Conservation (phyloP, 2,113 vertebrate species). For the Telmatochromis brichardi region DNA sequence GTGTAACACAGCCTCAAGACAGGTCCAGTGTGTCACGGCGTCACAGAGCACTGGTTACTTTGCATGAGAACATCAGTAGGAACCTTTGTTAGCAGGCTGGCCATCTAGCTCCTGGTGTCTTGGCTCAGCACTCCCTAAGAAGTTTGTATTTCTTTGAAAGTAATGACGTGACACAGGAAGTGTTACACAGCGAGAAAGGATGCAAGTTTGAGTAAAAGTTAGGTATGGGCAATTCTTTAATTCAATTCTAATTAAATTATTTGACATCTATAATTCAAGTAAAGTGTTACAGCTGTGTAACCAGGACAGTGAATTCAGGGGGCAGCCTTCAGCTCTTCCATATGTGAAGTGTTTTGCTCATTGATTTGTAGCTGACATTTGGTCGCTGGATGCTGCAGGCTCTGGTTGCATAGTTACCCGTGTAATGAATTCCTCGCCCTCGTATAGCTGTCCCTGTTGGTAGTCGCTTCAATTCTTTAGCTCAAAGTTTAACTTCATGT, state of each 20-base stretch:
- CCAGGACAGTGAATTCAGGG: not conserved
- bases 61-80: not conserved
- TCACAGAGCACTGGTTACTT: not conserved
- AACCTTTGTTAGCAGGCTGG: not conserved
- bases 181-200: conserved; percentile 2
- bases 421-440: not conserved
- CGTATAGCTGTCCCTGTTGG: not conserved
- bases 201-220: not conserved
- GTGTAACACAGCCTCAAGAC: not conserved
- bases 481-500: not conserved
- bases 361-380: not conserved
- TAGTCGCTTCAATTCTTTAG: not conserved
- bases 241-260: not conserved
- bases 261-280: not conserved
- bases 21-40: not conserved
- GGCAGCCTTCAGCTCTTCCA: not conserved
- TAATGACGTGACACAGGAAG: conserved; percentile 16
- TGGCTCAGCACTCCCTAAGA: not conserved
- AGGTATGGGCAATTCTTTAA: not conserved
- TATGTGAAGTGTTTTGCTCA: not conserved
- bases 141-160: not conserved
- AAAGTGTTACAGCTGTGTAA: not conserved
- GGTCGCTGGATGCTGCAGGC: not conserved
- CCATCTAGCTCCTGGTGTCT: not conserved
- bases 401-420: not conserved